Evolutionary conservation across 1,140 invertebrate species (phyloP), one percentile per base, ranked within the genome.

Genomic region (Dendrolimus kikuchii): DNA sequence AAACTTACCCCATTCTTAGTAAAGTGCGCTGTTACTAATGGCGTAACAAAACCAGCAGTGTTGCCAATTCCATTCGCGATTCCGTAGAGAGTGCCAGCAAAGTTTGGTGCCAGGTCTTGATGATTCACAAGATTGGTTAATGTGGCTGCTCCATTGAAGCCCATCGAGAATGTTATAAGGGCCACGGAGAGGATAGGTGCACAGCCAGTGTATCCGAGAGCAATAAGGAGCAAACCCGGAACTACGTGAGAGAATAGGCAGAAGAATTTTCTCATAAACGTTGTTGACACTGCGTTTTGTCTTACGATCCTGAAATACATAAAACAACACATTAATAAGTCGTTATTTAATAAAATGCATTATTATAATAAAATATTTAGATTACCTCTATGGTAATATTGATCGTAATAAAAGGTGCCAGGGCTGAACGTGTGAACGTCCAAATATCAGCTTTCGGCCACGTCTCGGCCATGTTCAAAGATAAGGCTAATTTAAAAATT

Each of bases 111-210:
- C 49, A 96, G 81, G 82, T 96, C 94, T 75, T 97, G 92, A 51
- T 95, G 93, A 76, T 96, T 96, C 64, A 94, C 92, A 66, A 95
- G 88, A 81, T 91, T 96, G 0, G 95, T 95, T 45, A 95, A 89
- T 10, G 94, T 95, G 0, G 93, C 93, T 23, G 95, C 94, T 0
- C 95, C 95, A 58, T 95, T 95, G 1, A 94, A 90, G 0, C 94
- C 92, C 62, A 96, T 88, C 4, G 95, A 94, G 40, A 93, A 73
- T 6, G 93, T 92, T 60, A 95, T 89, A 51, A 95, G 89, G 0
- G 88, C 76, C 0, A 95, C 89, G 2, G 92, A 92, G 38, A 90
- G 74, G 36, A 89, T 77, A 0, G 89, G 86, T 68, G 93, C 89
- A 54, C 93, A 93, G 1, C 92, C 93, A 5, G 90, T 90, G 58